Base-by-base conservation (phyloP, 1,140 invertebrate genomes). In the Tetranychus urticae region DNA sequence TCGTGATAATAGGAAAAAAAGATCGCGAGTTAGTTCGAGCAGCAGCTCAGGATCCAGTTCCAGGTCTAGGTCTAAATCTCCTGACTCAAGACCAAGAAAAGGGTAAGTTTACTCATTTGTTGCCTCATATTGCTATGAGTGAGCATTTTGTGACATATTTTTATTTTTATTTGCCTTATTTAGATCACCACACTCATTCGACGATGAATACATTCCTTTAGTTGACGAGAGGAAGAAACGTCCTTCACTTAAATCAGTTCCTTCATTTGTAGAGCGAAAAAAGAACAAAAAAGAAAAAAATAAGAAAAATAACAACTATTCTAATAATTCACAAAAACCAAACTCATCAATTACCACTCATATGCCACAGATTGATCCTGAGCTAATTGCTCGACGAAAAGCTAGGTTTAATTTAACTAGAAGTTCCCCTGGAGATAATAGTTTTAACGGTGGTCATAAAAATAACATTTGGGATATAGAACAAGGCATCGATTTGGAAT, bases 331-430 rank as follows among this genome's bases (percentile, higher is more conserved):
- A 36, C 14, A n/a, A 4, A 33, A 33, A 14, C 13, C 33, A 37
- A 36, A 56, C 3, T 37, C 37, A 36, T 4, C 3, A 34, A 36
- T 62, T 35, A 58, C 47, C 12, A 39, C 5, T 14, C 34, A 63
- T 46, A 61, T 33, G 8, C 36, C 39, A 14, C 47, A 58, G 42
- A 12, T 36, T 6, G 39, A 52, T 61, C 52, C 42, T 57, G 62
- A 58, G 33, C n/a, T 37, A 39, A 48, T 62, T 36, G 61, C 59
- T 1, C 39, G 39, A 59, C 55, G 64, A 35, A 64, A 64, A 58
- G 60, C 64, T 47, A 31, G 61, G 31, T 62, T 64, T 48, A 70
- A 71, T 57, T 52, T 33, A 47, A 52, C 62, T 12, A 37, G 34
- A 10, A 61, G 61, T 61, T 47, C 55, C n/a, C 31, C 36, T 33